Conservation (phyloP, 2,113 vertebrate species). For the Sula dactylatra region DNA sequence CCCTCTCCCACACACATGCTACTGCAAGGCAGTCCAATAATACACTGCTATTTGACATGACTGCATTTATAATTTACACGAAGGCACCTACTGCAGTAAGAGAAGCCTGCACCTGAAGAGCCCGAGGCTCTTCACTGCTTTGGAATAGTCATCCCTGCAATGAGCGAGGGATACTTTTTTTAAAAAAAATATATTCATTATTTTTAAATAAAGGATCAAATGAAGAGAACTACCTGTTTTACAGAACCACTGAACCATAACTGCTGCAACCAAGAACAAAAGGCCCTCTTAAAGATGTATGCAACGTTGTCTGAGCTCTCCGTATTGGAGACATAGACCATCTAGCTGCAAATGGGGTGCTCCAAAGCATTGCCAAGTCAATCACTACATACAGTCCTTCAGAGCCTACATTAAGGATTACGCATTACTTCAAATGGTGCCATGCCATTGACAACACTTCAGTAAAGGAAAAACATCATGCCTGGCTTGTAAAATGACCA, state of each 20-base stretch:
- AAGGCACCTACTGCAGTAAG: not conserved
- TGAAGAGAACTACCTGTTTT: not conserved
- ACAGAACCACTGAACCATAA: not conserved
- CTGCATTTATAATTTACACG: not conserved
- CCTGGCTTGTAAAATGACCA: not conserved
- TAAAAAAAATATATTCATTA: not conserved
- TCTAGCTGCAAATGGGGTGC: not conserved
- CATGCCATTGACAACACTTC: not conserved
- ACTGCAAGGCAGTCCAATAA: not conserved
- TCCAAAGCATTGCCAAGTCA: not conserved
- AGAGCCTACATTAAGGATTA: not conserved
- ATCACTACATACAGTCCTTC: not conserved
- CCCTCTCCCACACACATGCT: not conserved
- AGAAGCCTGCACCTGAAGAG: not conserved
- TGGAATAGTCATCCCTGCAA: not conserved
- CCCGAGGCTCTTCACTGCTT: not conserved
- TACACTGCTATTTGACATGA: rapidly evolving
- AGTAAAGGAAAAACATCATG: not conserved
- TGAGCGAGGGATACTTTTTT: not conserved
- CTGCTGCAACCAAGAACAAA: not conserved
- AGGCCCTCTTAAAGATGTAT: not conserved
- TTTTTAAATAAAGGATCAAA: not conserved
- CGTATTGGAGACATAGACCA: rapidly evolving
- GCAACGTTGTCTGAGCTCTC: not conserved
- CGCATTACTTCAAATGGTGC: not conserved